Evolutionary conservation across 2,888 invertebrate species (phyloP), one percentile per base, ranked within the genome.

Genomic region (Dicycla oo): DNA sequence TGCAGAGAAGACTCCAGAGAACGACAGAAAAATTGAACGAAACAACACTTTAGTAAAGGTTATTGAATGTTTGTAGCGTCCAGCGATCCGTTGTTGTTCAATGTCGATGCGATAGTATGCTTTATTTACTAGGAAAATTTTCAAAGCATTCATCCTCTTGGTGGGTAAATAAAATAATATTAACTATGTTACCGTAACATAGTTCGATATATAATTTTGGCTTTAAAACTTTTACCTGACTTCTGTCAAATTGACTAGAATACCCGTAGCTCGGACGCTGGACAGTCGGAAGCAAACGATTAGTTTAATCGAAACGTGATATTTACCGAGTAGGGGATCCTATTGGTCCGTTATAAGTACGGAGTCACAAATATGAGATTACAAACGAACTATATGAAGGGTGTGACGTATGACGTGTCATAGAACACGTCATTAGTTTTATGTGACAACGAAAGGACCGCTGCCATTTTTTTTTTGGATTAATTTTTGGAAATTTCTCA

Each of bases 1-100:
- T 93, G 95, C 78, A 89, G 96, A 45, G 96, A 96, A 78, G 95
- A 96, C 72, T 96, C 96, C 0, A 92, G 96, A 58, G 96, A 96
- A 79, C 78, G 96, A 56, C 94, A 94, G 81, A 96, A 95, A 91
- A 94, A 95, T 88, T 95, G 91, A 94, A 87, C 57, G 45, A 73
- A 75, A 67, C 64, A 43, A 69, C 58, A 67, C 69, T 58, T 69
- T 77, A 83, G 71, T 66, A 49, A 79, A 81, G 81, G 85, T 80
- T 80, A 78, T 83, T 80, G 51, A 79, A 81, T 80, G 81, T 85
- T 73, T 79, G 78, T 84, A 78, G 84, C 81, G 80, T 86, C 87
- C 84, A 67, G 75, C 79, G 80, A 58, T 76, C 66, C 64, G 65
- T 73, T 73, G 77, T 75, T 67, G 61, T 60, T 81, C 76, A 45